phyloP scores from a whole-genome alignment of 2,888 invertebrate species.

The Nebria brevicollis region DNA sequence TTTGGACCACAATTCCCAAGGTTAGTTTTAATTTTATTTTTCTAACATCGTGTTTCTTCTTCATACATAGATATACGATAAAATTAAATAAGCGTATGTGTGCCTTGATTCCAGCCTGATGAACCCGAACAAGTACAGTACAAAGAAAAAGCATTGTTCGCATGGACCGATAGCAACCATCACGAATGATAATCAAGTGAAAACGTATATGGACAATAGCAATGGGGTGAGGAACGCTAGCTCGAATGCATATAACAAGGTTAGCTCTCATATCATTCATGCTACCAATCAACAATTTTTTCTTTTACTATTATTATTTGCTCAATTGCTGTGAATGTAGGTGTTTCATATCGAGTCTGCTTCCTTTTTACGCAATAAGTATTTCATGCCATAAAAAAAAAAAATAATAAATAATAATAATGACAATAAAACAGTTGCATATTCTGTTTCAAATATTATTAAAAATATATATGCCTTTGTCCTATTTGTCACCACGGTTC shows the following conservation, averaged over 20 bases:
- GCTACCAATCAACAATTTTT: neutral
- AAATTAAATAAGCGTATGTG: constrained; percentile 2
- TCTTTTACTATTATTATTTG: neutral
- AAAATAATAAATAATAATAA: too few species aligned
- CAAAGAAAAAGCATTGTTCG: constrained; percentile 68
- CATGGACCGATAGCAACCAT: constrained; percentile 65
- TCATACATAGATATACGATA: too few species aligned
- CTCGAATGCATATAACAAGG: constrained; percentile 93
- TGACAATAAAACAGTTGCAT: neutral
- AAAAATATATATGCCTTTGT: neutral
- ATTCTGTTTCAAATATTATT: neutral
- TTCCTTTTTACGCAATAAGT: neutral
- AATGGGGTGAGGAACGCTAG: constrained; percentile 80
- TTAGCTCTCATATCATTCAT: constrained; percentile 65
- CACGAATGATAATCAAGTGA: constrained; percentile 86
- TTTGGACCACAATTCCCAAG: constrained; percentile 98
- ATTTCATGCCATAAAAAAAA: neutral
- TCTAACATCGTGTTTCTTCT: too few species aligned
- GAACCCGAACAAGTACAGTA: constrained; percentile 74
- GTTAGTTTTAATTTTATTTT: constrained; percentile 64
- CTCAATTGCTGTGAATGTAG: constrained; percentile 1
- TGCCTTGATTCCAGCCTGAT: constrained; percentile 66
- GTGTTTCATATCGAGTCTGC: neutral
- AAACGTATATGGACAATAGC: constrained; percentile 95
- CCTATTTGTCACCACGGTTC: neutral